These are phyloP conservation scores for Coryphaenoides rupestris DNA, from an alignment of 2,113 vertebrate species.

Conservation along the genomic window DNA sequence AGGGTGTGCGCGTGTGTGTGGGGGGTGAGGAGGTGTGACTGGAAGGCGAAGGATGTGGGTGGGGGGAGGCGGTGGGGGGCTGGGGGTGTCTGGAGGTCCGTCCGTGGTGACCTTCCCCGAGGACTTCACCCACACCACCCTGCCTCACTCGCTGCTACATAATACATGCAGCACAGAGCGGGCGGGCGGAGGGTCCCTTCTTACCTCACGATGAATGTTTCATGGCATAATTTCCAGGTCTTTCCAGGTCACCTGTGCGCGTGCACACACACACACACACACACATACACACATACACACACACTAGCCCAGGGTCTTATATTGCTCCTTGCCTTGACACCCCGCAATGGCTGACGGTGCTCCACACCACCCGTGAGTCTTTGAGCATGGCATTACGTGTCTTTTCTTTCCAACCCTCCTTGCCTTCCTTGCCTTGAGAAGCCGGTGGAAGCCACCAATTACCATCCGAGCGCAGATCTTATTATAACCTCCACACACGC, in stretches of 20 bases:
- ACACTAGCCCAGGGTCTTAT: too few relatives aligned
- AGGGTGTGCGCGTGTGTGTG: slow-evolving; percentile 51
- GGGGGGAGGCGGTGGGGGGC: slow-evolving; percentile 18
- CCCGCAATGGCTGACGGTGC: slow-evolving; percentile 47
- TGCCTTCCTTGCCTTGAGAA: slow-evolving; percentile 44
- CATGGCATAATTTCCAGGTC: slow-evolving; percentile 76
- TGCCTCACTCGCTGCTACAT: slow-evolving; percentile 60
- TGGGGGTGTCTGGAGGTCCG: slow-evolving; percentile 20
- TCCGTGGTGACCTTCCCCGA: slow-evolving; percentile 65
- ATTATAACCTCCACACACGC: slow-evolving; percentile 28
- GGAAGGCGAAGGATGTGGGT: slow-evolving; percentile 13
- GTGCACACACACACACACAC: slow-evolving; percentile 29
- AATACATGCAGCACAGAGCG: slow-evolving; percentile 69
- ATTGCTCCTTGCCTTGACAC: too few relatives aligned
- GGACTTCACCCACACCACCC: slow-evolving; percentile 55
- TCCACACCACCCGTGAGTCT: slow-evolving; percentile 56
- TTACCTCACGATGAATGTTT: slow-evolving; percentile 76
- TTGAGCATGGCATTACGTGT: slow-evolving; percentile 62
- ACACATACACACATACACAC: background rate
- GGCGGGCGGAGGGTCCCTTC: slow-evolving; percentile 50
- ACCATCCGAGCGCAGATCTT: slow-evolving; percentile 48
- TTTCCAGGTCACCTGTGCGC: slow-evolving; percentile 68
- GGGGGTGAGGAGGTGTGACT: slow-evolving; percentile 15
- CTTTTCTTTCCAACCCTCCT: slow-evolving; percentile 50
- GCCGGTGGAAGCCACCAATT: slow-evolving; percentile 66